phyloP scores from a whole-genome alignment of 2,797 vertebrate species.

The Peromyscus nudipes region DNA sequence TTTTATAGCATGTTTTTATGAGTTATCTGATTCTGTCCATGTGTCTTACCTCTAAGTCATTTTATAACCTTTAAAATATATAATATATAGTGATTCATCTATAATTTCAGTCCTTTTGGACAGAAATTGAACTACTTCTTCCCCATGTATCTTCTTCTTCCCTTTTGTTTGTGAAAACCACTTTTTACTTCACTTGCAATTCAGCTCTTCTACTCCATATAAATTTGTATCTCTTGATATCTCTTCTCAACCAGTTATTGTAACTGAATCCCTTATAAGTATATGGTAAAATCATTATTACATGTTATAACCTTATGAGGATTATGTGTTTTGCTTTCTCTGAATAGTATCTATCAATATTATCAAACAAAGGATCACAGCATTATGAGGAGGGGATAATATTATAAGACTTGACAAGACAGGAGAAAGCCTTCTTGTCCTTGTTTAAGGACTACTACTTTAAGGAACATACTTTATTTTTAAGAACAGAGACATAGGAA shows the following conservation, averaged over 20 bases:
- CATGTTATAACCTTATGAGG: background rate
- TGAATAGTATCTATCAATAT: constrained; percentile 12
- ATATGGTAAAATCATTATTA: constrained; percentile 5
- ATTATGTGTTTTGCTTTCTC: background rate
- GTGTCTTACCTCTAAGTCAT: background rate
- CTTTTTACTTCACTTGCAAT: background rate
- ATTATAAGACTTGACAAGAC: constrained; percentile 22
- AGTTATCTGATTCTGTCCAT: background rate
- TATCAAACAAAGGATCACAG: constrained; percentile 4
- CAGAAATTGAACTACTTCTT: background rate
- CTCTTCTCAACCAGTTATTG: background rate
- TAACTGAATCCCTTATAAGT: background rate
- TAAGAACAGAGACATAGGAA: background rate
- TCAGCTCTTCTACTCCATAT: background rate
- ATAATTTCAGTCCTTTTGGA: background rate
- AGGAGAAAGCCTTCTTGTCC: background rate
- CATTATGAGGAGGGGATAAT: background rate
- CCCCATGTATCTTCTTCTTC: background rate
- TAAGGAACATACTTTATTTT: background rate
- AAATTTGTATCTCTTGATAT: background rate
- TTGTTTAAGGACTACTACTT: background rate
- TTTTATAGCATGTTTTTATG: background rate
- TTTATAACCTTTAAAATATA: background rate
- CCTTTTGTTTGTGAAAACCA: background rate
- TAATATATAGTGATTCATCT: background rate